Evolutionary conservation across 2,888 invertebrate genomes (phyloP).

Genomic region (Limnephilus lunatus): DNA sequence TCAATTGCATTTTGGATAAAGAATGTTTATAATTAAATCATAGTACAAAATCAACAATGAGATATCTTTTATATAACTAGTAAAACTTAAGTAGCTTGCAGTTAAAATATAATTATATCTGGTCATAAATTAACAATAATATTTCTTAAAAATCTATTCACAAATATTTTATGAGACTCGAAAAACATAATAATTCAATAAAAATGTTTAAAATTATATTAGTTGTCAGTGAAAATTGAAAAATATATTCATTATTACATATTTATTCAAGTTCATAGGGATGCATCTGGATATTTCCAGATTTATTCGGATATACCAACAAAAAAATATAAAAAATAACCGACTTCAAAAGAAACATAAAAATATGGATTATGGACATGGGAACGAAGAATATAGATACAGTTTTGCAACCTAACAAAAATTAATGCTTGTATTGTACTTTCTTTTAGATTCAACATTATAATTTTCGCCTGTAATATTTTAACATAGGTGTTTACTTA

Average conservation of each 20-base stretch:
- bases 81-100: neutral
- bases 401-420: too few relatives aligned
- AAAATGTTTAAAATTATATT: neutral
- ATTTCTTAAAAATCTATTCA: conserved; percentile 12
- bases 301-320: neutral
- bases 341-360: too few relatives aligned
- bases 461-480: too few relatives aligned
- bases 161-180: conserved; percentile 27
- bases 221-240: neutral
- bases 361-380: too few relatives aligned
- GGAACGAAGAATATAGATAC: too few relatives aligned
- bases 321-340: too few relatives aligned
- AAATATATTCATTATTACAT: neutral
- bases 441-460: too few relatives aligned
- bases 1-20: neutral
- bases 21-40: neutral
- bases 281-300: neutral
- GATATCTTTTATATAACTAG: neutral
- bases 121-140: neutral
- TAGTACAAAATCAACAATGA: neutral
- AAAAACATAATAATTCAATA: neutral
- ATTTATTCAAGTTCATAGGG: neutral
- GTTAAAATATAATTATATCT: neutral
- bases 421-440: too few relatives aligned
- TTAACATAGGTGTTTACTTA: too few relatives aligned